phyloP scores from a whole-genome alignment of 2,113 vertebrate species.

The Centrocercus urophasianus region DNA sequence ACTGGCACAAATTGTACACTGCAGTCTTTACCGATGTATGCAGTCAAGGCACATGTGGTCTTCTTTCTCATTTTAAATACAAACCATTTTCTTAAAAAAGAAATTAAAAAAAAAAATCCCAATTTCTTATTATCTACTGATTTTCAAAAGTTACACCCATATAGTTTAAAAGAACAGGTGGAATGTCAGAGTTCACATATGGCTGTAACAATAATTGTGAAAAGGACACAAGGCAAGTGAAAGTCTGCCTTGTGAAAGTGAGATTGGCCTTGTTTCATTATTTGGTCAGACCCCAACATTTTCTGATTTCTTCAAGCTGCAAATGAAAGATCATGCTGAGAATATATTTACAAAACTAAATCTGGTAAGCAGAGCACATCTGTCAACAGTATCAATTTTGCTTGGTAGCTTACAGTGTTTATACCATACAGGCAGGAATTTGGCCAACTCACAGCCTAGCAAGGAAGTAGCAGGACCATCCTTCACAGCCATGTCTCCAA shows the following conservation, averaged over 20 bases:
- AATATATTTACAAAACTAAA: not conserved
- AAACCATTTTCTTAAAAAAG: not conserved
- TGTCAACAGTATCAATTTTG: not conserved
- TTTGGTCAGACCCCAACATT: not conserved
- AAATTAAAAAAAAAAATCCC: not conserved
- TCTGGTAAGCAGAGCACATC: not conserved
- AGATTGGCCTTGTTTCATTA: not conserved
- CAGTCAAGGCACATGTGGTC: fast-evolving
- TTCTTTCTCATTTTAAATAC: not conserved
- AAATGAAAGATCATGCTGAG: not conserved
- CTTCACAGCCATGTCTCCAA: not conserved
- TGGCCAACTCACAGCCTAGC: not conserved
- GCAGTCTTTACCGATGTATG: not conserved
- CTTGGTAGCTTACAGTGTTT: not conserved
- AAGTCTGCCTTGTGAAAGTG: not conserved
- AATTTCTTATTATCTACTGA: not conserved
- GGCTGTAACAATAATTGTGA: not conserved
- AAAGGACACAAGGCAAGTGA: not conserved
- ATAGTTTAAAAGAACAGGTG: not conserved
- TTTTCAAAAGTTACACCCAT: not conserved
- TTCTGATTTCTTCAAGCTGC: not conserved
- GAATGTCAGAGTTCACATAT: not conserved
- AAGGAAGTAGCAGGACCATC: not conserved
- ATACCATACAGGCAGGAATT: not conserved
- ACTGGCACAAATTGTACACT: not conserved